phyloP scores from a whole-genome alignment of 2,888 invertebrate species.

The Torymus texanus region DNA sequence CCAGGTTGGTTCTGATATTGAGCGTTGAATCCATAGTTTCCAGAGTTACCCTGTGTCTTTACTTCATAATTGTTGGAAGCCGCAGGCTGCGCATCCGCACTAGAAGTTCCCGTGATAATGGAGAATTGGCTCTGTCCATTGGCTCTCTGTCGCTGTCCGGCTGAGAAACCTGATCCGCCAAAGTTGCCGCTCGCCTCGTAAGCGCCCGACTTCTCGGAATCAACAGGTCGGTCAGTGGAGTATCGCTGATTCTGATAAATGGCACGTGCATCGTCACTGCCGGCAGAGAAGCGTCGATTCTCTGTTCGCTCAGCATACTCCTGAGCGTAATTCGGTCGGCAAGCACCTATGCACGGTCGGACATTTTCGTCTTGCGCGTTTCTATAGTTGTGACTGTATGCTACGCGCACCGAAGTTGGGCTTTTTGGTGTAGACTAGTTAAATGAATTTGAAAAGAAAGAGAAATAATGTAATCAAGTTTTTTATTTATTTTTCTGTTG shows the following conservation, averaged over 20 bases:
- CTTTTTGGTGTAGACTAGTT: slow-evolving; percentile 29
- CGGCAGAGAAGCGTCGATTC: background rate
- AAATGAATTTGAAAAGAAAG: background rate
- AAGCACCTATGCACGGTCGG: slow-evolving; percentile 52
- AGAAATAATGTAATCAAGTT: background rate
- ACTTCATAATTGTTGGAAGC: background rate
- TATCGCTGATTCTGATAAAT: slow-evolving; percentile 23
- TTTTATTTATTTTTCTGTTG: background rate
- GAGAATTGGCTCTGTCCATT: background rate
- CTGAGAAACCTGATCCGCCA: slow-evolving; percentile 15
- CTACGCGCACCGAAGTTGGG: slow-evolving; percentile 42
- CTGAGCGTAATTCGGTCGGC: slow-evolving; percentile 6
- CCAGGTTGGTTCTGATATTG: no score
- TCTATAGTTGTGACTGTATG: slow-evolving; percentile 34
- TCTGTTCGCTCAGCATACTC: slow-evolving; percentile 2
- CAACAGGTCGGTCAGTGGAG: background rate
- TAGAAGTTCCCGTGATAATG: no score
- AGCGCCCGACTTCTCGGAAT: background rate
- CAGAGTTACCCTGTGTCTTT: background rate
- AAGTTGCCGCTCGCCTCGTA: slow-evolving; percentile 11
- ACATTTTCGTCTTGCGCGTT: background rate
- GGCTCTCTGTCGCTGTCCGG: background rate
- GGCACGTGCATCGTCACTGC: background rate
- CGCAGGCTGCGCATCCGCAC: background rate
- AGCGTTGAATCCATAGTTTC: no score